phyloP scores from a whole-genome alignment of 1,140 invertebrate species.

The Ctenoplectra terminalis region DNA sequence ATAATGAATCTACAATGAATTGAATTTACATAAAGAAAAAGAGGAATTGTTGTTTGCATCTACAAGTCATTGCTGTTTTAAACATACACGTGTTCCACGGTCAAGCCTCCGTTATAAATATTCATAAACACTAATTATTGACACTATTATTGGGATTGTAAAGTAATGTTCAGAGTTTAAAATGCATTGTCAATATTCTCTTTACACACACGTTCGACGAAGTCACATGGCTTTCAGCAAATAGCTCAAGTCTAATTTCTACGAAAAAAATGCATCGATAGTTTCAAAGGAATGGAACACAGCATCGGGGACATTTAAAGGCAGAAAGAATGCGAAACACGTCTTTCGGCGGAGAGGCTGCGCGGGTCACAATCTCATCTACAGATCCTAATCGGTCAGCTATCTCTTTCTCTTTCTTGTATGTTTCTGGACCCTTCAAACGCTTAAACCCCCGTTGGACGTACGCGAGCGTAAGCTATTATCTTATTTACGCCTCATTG shows the following conservation, averaged over 20 bases:
- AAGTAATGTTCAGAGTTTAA: too few species aligned
- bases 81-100: too few species aligned
- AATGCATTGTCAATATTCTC: not conserved
- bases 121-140: too few species aligned
- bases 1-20: too few species aligned
- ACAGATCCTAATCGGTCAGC: constrained; percentile 76
- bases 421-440: constrained; percentile 69
- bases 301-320: constrained; percentile 45
- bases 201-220: too few species aligned
- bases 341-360: constrained; percentile 75
- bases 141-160: too few species aligned
- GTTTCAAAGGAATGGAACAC: constrained; percentile 16
- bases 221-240: too few species aligned
- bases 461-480: constrained; percentile 78
- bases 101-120: too few species aligned
- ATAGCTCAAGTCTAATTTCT: not conserved
- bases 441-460: constrained; percentile 67
- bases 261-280: not conserved
- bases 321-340: constrained; percentile 75
- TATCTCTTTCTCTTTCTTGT: too few species aligned
- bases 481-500: constrained; percentile 83
- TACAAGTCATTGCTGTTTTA: too few species aligned
- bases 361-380: constrained; percentile 81
- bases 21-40: too few species aligned
- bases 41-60: too few species aligned